Conservation (phyloP, 2,888 invertebrate species). For the Tricholauxania praeusta region DNA sequence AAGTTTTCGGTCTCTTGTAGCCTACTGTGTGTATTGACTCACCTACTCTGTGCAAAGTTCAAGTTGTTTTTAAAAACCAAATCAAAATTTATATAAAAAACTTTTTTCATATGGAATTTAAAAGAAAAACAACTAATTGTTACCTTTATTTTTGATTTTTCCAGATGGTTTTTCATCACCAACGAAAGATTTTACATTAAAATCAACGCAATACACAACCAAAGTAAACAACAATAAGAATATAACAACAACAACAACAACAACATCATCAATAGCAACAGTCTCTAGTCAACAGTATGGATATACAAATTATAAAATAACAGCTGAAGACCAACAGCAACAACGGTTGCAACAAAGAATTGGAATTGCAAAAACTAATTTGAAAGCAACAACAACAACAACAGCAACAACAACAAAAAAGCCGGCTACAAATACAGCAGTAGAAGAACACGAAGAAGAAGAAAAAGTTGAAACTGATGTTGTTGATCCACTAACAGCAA, state of each 20-base stretch:
- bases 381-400: conserved; percentile 37
- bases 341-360: conserved; percentile 35
- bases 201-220: conserved; percentile 41
- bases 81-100: too few species aligned
- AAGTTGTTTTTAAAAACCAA: too few species aligned
- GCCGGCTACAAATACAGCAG: conserved; percentile 42
- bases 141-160: conserved; percentile 28
- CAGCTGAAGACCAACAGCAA: conserved; percentile 37
- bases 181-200: conserved; percentile 47
- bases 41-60: too few species aligned
- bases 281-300: conserved; percentile 42
- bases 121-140: background rate
- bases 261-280: conserved; percentile 45
- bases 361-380: conserved; percentile 29
- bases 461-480: conserved; percentile 40
- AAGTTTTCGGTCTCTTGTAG: too few species aligned
- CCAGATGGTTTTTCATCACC: conserved; percentile 48
- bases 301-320: background rate
- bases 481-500: conserved; percentile 33
- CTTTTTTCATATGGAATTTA: too few species aligned
- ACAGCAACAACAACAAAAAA: conserved; percentile 37
- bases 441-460: conserved; percentile 14
- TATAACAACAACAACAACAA: conserved; percentile 43
- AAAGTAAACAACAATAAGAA: conserved; percentile 35
- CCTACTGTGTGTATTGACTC: too few species aligned